phyloP scores from a whole-genome alignment of 2,113 vertebrate species.

The Panthera tigris region DNA sequence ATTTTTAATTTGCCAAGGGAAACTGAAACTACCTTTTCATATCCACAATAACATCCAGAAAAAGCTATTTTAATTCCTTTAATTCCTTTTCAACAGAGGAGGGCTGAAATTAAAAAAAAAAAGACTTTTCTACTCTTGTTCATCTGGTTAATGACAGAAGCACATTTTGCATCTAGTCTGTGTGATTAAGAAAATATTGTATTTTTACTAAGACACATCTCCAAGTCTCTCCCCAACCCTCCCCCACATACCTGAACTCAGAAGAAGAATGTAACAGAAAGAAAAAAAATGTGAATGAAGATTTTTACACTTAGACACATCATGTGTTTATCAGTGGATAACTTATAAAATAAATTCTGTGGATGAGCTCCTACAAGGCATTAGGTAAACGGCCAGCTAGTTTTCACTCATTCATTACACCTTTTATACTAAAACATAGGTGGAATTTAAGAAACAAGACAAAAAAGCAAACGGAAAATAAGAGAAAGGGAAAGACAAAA shows the following conservation, averaged over 20 bases:
- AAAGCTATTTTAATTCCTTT: slow-evolving; percentile 44
- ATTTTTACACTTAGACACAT: not conserved
- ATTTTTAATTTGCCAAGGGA: slow-evolving; percentile 38
- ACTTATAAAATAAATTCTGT: not conserved
- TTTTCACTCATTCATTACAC: not conserved
- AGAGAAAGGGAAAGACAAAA: not conserved
- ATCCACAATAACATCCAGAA: slow-evolving; percentile 26
- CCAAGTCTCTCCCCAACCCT: not conserved
- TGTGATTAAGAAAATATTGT: slow-evolving; percentile 31
- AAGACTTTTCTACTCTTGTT: slow-evolving; percentile 10
- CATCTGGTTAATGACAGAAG: not conserved
- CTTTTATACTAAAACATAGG: not conserved
- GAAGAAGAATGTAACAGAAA: not conserved
- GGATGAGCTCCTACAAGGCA: not conserved
- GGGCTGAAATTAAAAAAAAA: not conserved
- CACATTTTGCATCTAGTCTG: not conserved
- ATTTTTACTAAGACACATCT: slow-evolving; percentile 4
- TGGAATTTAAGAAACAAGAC: not conserved
- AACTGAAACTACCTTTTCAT: slow-evolving; percentile 51
- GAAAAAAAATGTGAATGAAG: not conserved
- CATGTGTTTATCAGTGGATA: not conserved
- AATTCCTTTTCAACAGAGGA: not conserved
- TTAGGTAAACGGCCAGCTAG: not conserved
- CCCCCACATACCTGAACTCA: not conserved
- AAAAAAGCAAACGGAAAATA: too few species aligned